A percentile compares a stretch with the other conserved stretches of the same genome.
These are phyloP conservation scores for Cryptoprocta ferox DNA, from an alignment of 2,797 vertebrate species.

Conservation along the genomic window DNA sequence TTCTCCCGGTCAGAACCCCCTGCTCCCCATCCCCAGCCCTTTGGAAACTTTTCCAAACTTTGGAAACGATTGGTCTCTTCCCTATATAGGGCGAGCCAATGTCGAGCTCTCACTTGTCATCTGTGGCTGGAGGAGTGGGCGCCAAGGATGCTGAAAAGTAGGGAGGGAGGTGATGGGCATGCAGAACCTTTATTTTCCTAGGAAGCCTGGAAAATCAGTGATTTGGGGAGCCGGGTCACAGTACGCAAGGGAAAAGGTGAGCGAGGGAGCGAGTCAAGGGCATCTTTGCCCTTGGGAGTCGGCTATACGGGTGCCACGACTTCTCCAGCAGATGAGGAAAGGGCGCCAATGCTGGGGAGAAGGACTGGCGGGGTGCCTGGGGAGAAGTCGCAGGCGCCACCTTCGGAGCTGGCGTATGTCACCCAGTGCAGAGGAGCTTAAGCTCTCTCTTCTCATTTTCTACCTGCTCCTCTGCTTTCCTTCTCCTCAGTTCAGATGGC, in stretches of 20 bases:
- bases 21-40: background rate
- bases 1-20: background rate
- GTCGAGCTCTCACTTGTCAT: background rate
- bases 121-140: background rate
- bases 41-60: slow-evolving; percentile 79
- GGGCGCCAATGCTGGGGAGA: background rate
- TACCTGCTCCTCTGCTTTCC: background rate
- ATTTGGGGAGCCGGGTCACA: background rate
- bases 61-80: background rate
- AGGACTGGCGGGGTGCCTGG: background rate
- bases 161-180: background rate
- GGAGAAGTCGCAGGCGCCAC: background rate
- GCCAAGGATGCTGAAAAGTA: background rate
- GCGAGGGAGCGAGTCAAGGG: background rate
- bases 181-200: background rate
- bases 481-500: background rate
- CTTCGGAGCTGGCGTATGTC: background rate
- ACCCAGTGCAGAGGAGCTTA: background rate
- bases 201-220: background rate
- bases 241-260: background rate
- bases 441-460: background rate
- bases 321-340: background rate
- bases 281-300: background rate
- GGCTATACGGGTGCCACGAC: background rate
- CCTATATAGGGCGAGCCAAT: background rate